Percentiles rank a stretch among this genome's conserved stretches.
Evolutionary conservation across 2,113 vertebrate species (phyloP).

Genomic region (Caloenas nicobarica): DNA sequence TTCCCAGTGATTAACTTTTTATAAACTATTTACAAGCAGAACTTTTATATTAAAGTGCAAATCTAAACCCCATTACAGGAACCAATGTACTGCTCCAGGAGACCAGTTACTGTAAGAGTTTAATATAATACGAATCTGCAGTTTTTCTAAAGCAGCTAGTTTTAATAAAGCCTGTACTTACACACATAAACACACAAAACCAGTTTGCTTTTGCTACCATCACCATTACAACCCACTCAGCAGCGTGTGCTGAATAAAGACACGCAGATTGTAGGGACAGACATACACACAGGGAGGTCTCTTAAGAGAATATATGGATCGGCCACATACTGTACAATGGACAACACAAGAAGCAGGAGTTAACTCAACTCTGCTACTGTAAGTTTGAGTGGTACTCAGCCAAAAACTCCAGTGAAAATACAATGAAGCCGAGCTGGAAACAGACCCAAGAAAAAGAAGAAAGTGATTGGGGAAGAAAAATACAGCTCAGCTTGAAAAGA

Average conservation of each 20-base stretch:
- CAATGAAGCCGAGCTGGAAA: conserved; percentile 8
- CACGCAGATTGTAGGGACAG: not conserved
- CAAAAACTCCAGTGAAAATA: not conserved
- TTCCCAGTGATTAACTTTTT: not conserved
- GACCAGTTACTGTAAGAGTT: not conserved
- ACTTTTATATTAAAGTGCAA: not conserved
- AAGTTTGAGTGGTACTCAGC: not conserved
- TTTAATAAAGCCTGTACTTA: not conserved
- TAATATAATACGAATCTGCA: not conserved
- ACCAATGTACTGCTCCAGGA: not conserved
- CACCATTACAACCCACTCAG: not conserved
- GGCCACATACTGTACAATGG: not conserved
- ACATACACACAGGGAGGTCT: not conserved
- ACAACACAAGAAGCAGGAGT: not conserved
- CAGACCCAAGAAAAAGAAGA: not conserved
- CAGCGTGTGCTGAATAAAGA: not conserved
- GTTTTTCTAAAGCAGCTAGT: not conserved
- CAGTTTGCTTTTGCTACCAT: not conserved
- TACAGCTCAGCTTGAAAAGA: not conserved
- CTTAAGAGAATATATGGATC: not conserved
- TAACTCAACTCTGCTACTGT: not conserved
- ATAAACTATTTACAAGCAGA: not conserved
- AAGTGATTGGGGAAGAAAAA: not conserved
- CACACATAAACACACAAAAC: not conserved
- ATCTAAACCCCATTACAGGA: not conserved